phyloP scores from a whole-genome alignment of 2,113 vertebrate species.

The Formicarius rufipectus region DNA sequence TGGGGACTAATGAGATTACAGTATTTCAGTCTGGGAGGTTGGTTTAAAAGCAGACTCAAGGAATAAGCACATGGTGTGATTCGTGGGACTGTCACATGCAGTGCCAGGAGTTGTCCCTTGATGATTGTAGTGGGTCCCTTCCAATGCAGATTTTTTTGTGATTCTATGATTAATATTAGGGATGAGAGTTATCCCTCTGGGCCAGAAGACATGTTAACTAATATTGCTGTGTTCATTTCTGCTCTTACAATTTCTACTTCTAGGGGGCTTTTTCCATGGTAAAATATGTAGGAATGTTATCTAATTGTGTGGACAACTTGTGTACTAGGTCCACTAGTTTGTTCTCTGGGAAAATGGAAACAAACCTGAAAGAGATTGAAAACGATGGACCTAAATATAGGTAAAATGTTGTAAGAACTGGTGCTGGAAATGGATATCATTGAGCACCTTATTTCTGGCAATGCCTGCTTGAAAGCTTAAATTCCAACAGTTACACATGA shows the following conservation, averaged over 20 bases:
- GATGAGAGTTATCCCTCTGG: background rate
- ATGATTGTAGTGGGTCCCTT: background rate
- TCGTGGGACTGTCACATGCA: background rate
- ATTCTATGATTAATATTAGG: background rate
- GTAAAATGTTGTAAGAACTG: background rate
- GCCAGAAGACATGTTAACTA: background rate
- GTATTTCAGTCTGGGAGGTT: background rate
- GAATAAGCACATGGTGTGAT: background rate
- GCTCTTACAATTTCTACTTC: background rate
- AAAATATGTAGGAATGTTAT: background rate
- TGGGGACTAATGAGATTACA: background rate
- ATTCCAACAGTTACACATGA: background rate
- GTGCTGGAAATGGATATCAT: background rate
- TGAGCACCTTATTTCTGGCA: background rate
- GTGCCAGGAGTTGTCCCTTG: background rate
- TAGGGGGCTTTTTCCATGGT: background rate
- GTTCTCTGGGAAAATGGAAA: background rate
- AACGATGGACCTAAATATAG: background rate
- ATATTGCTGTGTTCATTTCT: background rate
- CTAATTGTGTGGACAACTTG: background rate
- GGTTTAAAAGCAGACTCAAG: background rate
- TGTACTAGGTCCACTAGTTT: background rate
- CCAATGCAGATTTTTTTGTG: background rate
- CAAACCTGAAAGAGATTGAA: background rate
- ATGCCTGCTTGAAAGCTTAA: background rate